Evolutionary conservation across 2,113 vertebrate genomes (phyloP).

Genomic region (Caranx melampygus): DNA sequence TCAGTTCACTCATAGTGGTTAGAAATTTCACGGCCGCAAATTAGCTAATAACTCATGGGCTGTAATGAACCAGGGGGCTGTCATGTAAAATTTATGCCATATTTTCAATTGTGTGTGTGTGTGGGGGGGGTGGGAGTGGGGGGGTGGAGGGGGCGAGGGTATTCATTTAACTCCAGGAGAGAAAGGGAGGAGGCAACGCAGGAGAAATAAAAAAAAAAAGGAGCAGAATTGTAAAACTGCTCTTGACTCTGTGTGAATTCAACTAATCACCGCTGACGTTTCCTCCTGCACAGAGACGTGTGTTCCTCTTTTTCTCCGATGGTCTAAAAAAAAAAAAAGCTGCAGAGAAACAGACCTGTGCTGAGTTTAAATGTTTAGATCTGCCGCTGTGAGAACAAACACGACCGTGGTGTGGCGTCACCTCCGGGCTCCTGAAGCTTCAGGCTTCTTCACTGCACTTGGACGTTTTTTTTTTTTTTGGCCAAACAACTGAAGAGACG

Average conservation of each 20-base stretch:
- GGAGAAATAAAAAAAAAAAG: slow-evolving; percentile 30
- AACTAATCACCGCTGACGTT: slow-evolving; percentile 18
- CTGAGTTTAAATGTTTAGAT: background rate
- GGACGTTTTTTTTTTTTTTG: too few relatives aligned
- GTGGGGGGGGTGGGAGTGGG: background rate
- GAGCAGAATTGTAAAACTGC: slow-evolving; percentile 29
- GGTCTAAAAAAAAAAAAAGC: too few relatives aligned
- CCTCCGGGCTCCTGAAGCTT: background rate
- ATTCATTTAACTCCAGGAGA: slow-evolving; percentile 70
- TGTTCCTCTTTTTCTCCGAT: background rate
- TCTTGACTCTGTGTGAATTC: slow-evolving; percentile 28
- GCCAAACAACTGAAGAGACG: too few relatives aligned
- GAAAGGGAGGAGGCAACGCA: slow-evolving; percentile 37
- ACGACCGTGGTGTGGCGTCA: background rate
- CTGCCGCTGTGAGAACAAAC: background rate
- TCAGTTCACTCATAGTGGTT: slow-evolving; percentile 79
- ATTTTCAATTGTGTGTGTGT: slow-evolving; percentile 72
- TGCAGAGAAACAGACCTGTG: background rate
- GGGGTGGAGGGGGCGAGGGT: slow-evolving; percentile 20
- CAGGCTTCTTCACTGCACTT: too few relatives aligned
- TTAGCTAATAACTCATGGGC: slow-evolving; percentile 82
- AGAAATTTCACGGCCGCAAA: slow-evolving; percentile 79
- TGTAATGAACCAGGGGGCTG: slow-evolving; percentile 78
- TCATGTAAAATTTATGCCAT: slow-evolving; percentile 77
- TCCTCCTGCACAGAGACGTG: background rate